A percentile compares a stretch with the other conserved stretches of the same genome.
These are phyloP conservation scores for Ischnus inquisitorius DNA, from an alignment of 2,888 invertebrate species.

Conservation along the genomic window DNA sequence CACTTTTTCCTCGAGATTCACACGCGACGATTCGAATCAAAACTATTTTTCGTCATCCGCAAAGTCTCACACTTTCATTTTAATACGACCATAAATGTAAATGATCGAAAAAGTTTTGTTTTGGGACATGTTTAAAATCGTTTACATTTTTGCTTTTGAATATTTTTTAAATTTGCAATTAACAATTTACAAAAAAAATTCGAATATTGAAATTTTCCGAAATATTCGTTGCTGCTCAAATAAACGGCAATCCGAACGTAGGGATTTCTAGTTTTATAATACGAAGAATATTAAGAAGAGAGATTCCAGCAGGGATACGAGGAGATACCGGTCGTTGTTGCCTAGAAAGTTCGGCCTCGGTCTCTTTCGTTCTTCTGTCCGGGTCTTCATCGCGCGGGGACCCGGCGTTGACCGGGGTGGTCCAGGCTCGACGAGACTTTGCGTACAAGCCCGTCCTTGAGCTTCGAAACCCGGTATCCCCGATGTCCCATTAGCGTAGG, in stretches of 20 bases:
- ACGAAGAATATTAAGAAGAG: conserved; percentile 42
- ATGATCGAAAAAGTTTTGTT: neutral
- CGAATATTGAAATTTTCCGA: neutral
- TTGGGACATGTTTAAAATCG: no score
- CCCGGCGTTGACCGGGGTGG: neutral
- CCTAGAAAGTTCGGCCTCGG: conserved; percentile 64
- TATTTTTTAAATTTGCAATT: no score
- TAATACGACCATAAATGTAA: neutral
- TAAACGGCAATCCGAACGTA: neutral
- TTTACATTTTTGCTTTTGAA: no score
- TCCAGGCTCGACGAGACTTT: conserved; percentile 17
- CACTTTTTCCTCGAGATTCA: conserved; percentile 67
- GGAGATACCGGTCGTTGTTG: conserved; percentile 20
- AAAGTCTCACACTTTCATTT: neutral
- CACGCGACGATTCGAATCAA: neutral
- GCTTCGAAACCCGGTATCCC: neutral
- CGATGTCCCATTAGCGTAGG: neutral
- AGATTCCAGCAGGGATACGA: conserved; percentile 34
- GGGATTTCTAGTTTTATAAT: neutral
- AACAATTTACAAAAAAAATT: neutral
- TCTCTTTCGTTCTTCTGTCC: conserved; percentile 40
- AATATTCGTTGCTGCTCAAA: neutral
- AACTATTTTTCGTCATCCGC: neutral
- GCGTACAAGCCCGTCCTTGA: neutral
- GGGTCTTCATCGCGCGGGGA: conserved; percentile 27